Evolutionary conservation across 2,888 invertebrate species (phyloP).

Genomic region (Clusia tigrina): DNA sequence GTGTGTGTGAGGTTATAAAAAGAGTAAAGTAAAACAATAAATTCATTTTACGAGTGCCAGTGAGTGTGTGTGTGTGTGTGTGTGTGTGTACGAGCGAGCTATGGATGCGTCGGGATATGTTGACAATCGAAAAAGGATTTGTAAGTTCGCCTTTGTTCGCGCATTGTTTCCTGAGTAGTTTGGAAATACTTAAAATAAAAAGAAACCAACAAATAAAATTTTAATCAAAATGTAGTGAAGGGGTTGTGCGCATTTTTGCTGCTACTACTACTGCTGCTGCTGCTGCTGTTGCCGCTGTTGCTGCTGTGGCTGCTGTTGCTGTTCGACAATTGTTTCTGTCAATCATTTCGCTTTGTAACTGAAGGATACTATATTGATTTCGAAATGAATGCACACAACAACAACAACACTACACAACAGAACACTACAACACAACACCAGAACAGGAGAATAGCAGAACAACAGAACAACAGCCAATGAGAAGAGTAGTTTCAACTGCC

Average conservation of each 20-base stretch:
- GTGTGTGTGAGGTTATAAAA: too few relatives aligned
- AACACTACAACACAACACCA: slow-evolving; percentile 28
- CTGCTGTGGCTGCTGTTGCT: slow-evolving; percentile 4
- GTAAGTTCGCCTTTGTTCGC: slow-evolving; percentile 44
- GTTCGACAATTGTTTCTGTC: slow-evolving; percentile 51
- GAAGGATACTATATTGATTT: slow-evolving; percentile 56
- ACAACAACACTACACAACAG: slow-evolving; percentile 19
- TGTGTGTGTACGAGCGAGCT: slow-evolving; percentile 7
- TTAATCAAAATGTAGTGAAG: slow-evolving; percentile 55
- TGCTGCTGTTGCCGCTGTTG: slow-evolving; percentile 10
- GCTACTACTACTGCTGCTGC: neutral
- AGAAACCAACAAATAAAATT: slow-evolving; percentile 45
- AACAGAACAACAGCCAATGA: neutral
- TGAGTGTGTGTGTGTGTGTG: slow-evolving; percentile 16
- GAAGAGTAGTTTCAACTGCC: neutral
- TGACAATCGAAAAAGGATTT: slow-evolving; percentile 46
- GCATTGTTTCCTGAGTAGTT: slow-evolving; percentile 51
- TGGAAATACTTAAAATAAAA: slow-evolving; percentile 42
- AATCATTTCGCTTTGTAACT: slow-evolving; percentile 53
- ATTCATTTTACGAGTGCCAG: neutral
- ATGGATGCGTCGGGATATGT: slow-evolving; percentile 12
- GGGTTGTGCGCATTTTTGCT: slow-evolving; percentile 42
- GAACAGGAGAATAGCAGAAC: neutral
- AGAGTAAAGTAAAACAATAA: slow-evolving; percentile 29
- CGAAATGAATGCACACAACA: slow-evolving; percentile 35